Base-by-base conservation (phyloP, 2,113 vertebrate genomes). In the Spermophilus dauricus region DNA sequence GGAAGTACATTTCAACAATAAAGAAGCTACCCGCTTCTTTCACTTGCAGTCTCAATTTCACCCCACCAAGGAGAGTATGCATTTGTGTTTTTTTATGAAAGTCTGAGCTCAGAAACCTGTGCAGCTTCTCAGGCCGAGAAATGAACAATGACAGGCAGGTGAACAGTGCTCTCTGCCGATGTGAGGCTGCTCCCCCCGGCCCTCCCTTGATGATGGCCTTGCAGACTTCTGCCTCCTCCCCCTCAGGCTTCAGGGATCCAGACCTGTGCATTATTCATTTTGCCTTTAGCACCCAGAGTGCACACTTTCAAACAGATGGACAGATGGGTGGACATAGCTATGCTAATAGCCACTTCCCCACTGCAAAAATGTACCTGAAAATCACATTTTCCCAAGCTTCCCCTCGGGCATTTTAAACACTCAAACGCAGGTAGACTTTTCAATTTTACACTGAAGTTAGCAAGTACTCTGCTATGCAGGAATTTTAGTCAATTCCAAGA, bases 241-340 rank as follows among this genome's bases (percentile, higher is more conserved):
- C 32, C 85, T 22, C 32, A 5, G 58, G 72, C 90, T 48, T 65
- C 0, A 0, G 32, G 61, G 56, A 75, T 37, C 94, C 86, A 86
- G 42, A 61, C 70, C 56, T 72, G 53, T 87, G 14, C 93, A 91
- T 97, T 97, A 97, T 95, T 96, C 96, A 97, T 96, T 91, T 97
- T 93, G 91, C 94, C 97, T 94, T 90, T 69, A 92, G 96, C 67
- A 8, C 53, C 83, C 70, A 78, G 34, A 91, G 82, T 63, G 32
- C 94, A 85, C 4, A 2, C 61, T 92, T 94, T 93, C 93, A 95
- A 91, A 81, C 26, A 26, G 18, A 3, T 1, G 7, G 93, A 91
- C 91, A 93, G 86, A 95, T 53, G 83, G 73, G 90, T 94, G 94
- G 95, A 94, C 91, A 94, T 8, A 72, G 86, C 51, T 53, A 85